Conservation (phyloP, 2,797 vertebrate species). For the Phoxinus dragarum region DNA sequence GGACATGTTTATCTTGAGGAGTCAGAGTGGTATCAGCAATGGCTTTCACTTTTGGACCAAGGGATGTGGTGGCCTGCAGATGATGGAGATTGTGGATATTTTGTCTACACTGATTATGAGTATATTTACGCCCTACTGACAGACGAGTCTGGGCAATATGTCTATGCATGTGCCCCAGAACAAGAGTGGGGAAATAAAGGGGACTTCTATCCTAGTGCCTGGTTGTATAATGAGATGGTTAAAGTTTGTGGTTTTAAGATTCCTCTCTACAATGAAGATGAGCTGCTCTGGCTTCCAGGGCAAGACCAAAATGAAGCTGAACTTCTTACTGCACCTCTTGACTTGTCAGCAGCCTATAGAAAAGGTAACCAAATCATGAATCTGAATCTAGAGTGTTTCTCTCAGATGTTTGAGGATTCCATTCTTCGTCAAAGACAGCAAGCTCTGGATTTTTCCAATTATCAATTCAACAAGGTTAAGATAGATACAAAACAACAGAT, state of each 20-base stretch:
- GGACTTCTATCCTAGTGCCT: conserved; percentile 75
- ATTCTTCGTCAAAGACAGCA: conserved; percentile 81
- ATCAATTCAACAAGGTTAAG: conserved; percentile 87
- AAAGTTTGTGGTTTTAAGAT: conserved; percentile 92
- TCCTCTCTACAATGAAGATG: conserved; percentile 87
- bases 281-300: conserved; percentile 87
- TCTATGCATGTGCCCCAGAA: conserved; percentile 88
- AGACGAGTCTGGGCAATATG: conserved; percentile 89
- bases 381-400: conserved; percentile 89
- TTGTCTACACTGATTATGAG: conserved; percentile 91
- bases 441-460: conserved; percentile 85
- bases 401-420: conserved; percentile 91
- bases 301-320: conserved; percentile 79
- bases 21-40: conserved; percentile 89
- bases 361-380: conserved; percentile 89
- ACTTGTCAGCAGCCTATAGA: conserved; percentile 89
- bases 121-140: conserved; percentile 95
- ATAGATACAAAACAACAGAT: conserved; percentile 79
- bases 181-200: conserved; percentile 77
- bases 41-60: conserved; percentile 90
- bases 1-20: conserved; percentile 81
- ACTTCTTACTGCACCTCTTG: conserved; percentile 85
- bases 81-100: conserved; percentile 93
- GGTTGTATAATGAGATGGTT: conserved; percentile 83
- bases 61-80: conserved; percentile 96